Percentiles rank a stretch among this genome's conserved stretches.
phyloP scores from a whole-genome alignment of 2,888 invertebrate genomes.

The Callinectes sapidus region DNA sequence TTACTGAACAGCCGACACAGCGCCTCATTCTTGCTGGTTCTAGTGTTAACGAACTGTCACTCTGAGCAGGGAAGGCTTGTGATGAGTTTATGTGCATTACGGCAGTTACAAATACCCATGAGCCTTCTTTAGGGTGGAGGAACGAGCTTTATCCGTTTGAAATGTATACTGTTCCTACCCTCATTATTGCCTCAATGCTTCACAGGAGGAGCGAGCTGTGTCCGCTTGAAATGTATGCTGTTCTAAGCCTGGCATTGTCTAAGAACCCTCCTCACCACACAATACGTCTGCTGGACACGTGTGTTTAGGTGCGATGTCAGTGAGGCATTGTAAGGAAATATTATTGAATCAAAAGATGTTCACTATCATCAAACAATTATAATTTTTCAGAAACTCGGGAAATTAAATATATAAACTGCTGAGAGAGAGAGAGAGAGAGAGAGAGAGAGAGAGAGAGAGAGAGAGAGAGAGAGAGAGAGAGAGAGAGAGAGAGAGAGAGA shows the following conservation, averaged over 20 bases:
- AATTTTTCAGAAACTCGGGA: background rate
- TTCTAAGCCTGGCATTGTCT: background rate
- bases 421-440: background rate
- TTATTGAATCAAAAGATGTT: too few relatives aligned
- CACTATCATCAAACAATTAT: too few relatives aligned
- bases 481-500: background rate
- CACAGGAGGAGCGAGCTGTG: background rate
- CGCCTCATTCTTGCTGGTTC: background rate
- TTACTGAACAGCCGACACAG: background rate
- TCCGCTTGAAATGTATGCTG: background rate
- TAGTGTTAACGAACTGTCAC: background rate
- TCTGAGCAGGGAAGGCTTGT: background rate
- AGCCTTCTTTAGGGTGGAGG: background rate
- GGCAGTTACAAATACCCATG: background rate
- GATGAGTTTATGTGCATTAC: background rate
- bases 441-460: background rate
- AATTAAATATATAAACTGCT: background rate
- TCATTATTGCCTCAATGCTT: background rate
- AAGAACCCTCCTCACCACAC: background rate
- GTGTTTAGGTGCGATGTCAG: background rate
- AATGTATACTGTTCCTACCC: background rate
- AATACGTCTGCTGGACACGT: background rate
- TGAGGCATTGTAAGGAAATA: background rate
- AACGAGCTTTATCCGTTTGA: too few relatives aligned
- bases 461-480: background rate